A percentile compares a stretch with the other conserved stretches of the same genome.
Evolutionary conservation across 2,888 invertebrate genomes (phyloP).

Genomic region (Toxonevra muliebris): DNA sequence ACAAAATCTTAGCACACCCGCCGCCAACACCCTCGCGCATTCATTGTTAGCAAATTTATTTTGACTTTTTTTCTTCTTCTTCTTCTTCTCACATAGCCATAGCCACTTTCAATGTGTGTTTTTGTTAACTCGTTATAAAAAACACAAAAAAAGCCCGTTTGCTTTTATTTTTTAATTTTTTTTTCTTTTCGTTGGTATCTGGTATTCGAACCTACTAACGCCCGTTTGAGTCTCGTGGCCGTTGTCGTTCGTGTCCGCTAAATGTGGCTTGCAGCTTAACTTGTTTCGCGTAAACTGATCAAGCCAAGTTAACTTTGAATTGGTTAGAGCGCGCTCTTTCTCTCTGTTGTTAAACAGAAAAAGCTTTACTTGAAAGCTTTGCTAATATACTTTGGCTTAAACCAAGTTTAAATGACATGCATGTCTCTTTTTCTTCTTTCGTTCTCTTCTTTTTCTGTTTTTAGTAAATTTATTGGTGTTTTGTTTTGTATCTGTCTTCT

Average conservation of each 20-base stretch:
- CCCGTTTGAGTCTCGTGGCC: not conserved
- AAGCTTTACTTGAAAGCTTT: constrained; percentile 7
- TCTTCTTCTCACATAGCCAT: not conserved
- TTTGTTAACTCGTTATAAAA: not conserved
- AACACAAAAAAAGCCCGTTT: not conserved
- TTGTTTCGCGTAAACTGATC: constrained; percentile 40
- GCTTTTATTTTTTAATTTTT: not conserved
- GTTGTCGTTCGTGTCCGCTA: constrained; percentile 29
- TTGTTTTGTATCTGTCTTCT: too few species aligned
- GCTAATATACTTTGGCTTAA: too few species aligned
- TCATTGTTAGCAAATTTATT: too few species aligned
- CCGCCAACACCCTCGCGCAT: too few species aligned
- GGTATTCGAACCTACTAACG: not conserved
- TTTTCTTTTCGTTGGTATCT: not conserved
- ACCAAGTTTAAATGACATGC: too few species aligned
- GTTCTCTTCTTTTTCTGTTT: too few species aligned
- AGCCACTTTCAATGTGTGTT: not conserved
- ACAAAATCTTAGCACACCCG: too few species aligned
- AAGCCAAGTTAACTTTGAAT: constrained; percentile 21
- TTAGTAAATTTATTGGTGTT: too few species aligned
- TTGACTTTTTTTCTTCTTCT: too few species aligned
- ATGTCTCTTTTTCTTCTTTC: too few species aligned
- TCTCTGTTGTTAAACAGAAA: not conserved
- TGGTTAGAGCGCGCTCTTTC: not conserved
- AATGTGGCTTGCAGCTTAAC: constrained; percentile 39